A percentile compares a stretch with the other conserved stretches of the same genome.
phyloP scores from a whole-genome alignment of 2,888 invertebrate species.

The Ferdinandea cuprea region DNA sequence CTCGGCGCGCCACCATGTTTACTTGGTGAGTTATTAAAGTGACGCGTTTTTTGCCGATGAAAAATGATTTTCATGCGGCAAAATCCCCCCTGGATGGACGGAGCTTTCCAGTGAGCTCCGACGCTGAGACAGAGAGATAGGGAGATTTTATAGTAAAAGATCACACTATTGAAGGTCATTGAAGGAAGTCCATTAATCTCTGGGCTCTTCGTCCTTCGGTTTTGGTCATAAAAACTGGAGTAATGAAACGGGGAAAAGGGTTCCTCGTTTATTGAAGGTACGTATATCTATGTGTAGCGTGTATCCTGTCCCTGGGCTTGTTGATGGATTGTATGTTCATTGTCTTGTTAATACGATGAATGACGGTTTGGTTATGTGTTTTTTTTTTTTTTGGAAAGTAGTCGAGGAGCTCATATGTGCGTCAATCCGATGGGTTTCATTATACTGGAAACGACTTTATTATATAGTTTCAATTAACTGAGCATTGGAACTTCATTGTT shows the following conservation, averaged over 20 bases:
- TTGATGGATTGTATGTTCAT: conserved; percentile 64
- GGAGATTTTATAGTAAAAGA: conserved; percentile 67
- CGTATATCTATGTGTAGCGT: conserved; percentile 8
- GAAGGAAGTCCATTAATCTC: conserved; percentile 66
- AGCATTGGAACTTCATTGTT: not conserved
- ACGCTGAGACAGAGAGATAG: conserved; percentile 43
- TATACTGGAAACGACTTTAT: conserved; percentile 27
- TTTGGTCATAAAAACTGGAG: conserved; percentile 67
- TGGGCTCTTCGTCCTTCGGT: conserved; percentile 42
- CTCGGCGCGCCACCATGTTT: conserved; percentile 53
- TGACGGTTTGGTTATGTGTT: conserved; percentile 28
- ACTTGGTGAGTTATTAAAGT: conserved; percentile 68
- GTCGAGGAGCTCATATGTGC: not conserved
- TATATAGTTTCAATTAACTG: conserved; percentile 25
- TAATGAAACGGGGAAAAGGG: conserved; percentile 67
- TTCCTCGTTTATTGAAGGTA: conserved; percentile 32
- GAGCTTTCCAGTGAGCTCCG: not conserved
- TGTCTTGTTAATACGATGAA: conserved; percentile 37
- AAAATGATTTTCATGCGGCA: conserved; percentile 65
- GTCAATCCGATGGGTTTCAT: conserved; percentile 32
- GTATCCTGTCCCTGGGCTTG: conserved; percentile 7
- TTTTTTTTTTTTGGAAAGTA: conserved; percentile 20
- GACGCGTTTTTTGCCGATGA: conserved; percentile 63
- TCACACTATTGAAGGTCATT: conserved; percentile 68
- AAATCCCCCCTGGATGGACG: conserved; percentile 40